Evolutionary conservation across 2,113 vertebrate genomes (phyloP).

Genomic region (Aleadryas rufinucha): DNA sequence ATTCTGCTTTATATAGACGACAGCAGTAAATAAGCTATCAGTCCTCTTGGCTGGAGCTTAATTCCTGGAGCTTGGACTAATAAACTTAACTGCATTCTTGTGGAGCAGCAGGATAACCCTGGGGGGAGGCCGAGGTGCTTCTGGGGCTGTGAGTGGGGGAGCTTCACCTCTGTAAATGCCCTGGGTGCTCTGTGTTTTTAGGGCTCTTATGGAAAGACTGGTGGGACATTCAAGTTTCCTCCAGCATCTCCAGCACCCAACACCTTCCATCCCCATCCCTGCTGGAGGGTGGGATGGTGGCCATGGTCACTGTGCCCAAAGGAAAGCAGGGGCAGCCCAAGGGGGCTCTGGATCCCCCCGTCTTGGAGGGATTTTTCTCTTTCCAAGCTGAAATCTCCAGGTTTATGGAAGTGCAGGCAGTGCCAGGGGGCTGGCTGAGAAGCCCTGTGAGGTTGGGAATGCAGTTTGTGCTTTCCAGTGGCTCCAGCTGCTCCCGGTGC

Average conservation of each 20-base stretch:
- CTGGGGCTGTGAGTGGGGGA: neutral
- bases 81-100: neutral
- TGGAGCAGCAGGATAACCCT: neutral
- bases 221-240: neutral
- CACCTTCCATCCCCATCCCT: neutral
- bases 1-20: slow-evolving; percentile 80
- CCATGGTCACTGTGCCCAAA: accelerated
- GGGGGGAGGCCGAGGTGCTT: neutral
- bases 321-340: accelerated
- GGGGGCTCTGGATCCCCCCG: neutral
- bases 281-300: neutral
- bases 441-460: accelerated
- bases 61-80: slow-evolving; percentile 64
- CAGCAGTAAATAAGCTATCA: slow-evolving; percentile 83
- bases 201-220: neutral
- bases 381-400: neutral
- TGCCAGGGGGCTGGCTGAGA: neutral
- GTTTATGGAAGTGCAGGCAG: neutral
- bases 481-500: neutral
- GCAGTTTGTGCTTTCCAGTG: neutral
- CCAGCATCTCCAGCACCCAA: neutral
- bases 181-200: accelerated
- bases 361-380: accelerated
- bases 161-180: neutral
- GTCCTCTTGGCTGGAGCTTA: slow-evolving; percentile 68